Conservation (phyloP, 1,140 invertebrate species). For the Micrasema longulum region DNA sequence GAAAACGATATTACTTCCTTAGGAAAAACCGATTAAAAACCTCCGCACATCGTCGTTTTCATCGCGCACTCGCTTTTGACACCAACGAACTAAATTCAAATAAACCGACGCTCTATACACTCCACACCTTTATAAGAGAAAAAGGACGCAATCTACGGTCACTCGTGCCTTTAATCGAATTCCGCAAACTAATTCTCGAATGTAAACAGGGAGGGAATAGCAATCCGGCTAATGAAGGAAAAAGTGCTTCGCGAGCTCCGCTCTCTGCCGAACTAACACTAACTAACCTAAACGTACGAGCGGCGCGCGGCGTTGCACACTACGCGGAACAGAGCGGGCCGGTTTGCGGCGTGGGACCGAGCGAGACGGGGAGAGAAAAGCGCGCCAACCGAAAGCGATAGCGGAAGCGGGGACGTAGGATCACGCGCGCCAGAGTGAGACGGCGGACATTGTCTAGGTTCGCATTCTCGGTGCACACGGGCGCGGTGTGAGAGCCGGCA, state of each 20-base stretch:
- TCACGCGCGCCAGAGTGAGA: conserved; percentile 11
- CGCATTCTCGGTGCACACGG: conserved; percentile 27
- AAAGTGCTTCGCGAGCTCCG: conserved; percentile 45
- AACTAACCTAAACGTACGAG: conserved; percentile 32
- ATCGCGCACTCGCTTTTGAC: conserved; percentile 38
- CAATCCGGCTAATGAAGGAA: conserved; percentile 40
- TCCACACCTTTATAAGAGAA: background rate
- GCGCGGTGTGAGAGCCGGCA: conserved; percentile 33
- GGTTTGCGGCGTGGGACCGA: conserved; percentile 25
- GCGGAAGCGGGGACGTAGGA: conserved; percentile 6
- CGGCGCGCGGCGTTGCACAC: conserved; percentile 41
- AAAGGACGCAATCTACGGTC: background rate
- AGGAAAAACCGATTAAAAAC: conserved; percentile 22
- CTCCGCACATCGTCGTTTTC: conserved; percentile 23
- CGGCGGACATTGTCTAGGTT: background rate
- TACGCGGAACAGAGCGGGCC: conserved; percentile 33
- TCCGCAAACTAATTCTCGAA: conserved; percentile 32
- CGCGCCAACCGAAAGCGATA: conserved; percentile 44
- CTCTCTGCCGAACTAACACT: conserved; percentile 41
- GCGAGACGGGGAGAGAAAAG: conserved; percentile 39
- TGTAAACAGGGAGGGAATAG: conserved; percentile 41
- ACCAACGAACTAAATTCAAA: conserved; percentile 46
- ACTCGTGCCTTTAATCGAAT: conserved; percentile 1
- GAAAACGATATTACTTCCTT: conserved; percentile 1
- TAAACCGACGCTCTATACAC: conserved; percentile 39